phyloP scores from a whole-genome alignment of 2,797 vertebrate species.

The Phoxinus dragarum region DNA sequence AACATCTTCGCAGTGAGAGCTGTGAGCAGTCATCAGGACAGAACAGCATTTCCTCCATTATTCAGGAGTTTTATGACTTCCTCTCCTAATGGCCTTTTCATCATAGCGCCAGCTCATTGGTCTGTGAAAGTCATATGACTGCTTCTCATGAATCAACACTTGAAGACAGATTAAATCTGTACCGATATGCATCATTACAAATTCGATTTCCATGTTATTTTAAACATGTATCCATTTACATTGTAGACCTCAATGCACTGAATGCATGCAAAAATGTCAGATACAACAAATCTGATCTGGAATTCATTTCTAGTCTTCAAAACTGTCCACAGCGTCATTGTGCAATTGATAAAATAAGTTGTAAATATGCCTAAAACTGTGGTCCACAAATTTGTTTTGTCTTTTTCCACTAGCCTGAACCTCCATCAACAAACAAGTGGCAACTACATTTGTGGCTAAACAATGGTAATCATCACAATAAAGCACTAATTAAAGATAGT shows the following conservation, averaged over 20 bases:
- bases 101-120: slow-evolving; percentile 52
- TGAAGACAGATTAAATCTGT: slow-evolving; percentile 30
- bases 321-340: neutral
- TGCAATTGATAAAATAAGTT: too few relatives aligned
- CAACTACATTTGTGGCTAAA: slow-evolving; percentile 98
- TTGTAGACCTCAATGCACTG: neutral
- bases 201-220: slow-evolving; percentile 35
- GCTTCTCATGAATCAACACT: slow-evolving; percentile 57
- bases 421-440: slow-evolving; percentile 96
- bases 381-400: slow-evolving; percentile 29
- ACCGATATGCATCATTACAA: slow-evolving; percentile 46
- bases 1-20: slow-evolving; percentile 39
- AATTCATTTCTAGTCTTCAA: neutral
- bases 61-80: slow-evolving; percentile 58
- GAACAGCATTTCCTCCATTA: slow-evolving; percentile 52
- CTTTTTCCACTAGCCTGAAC: slow-evolving; percentile 86
- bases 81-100: slow-evolving; percentile 58
- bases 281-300: neutral
- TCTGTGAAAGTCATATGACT: slow-evolving; percentile 65
- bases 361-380: neutral
- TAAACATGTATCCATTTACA: slow-evolving; percentile 6
- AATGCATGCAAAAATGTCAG: slow-evolving; percentile 3
- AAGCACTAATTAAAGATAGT: slow-evolving; percentile 88
- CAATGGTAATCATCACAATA: slow-evolving; percentile 95
- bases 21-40: slow-evolving; percentile 51